Conservation (phyloP, 2,888 invertebrate species). For the Troides aeacus region DNA sequence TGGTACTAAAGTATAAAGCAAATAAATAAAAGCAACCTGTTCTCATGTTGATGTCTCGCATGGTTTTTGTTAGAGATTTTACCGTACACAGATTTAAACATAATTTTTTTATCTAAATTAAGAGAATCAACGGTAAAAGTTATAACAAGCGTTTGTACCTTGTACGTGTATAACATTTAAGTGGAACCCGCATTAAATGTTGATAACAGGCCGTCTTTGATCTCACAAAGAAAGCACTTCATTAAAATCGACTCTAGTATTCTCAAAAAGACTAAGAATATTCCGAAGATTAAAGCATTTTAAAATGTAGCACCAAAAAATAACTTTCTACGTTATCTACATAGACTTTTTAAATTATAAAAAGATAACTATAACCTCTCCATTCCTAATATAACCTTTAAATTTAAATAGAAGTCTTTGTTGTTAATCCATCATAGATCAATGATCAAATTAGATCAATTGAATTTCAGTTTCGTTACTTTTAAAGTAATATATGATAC, state of each 20-base stretch:
- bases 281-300: neutral
- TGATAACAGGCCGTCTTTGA: neutral
- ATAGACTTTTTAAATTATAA: neutral
- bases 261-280: neutral
- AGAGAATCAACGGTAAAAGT: neutral
- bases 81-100: neutral
- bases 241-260: neutral
- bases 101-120: neutral
- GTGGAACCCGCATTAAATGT: conserved; percentile 3
- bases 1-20: neutral
- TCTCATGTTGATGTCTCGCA: neutral
- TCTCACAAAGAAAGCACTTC: conserved; percentile 6
- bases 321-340: neutral
- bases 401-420: neutral
- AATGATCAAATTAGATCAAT: neutral
- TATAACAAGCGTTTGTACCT: conserved; percentile 1
- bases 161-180: conserved; percentile 2
- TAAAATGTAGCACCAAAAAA: neutral
- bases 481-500: neutral
- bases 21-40: neutral
- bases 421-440: neutral
- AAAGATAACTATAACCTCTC: neutral
- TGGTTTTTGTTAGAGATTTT: neutral
- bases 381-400: too few relatives aligned
- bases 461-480: neutral